Conservation (phyloP, 2,888 invertebrate species). For the Pollenia griseotomentosa region DNA sequence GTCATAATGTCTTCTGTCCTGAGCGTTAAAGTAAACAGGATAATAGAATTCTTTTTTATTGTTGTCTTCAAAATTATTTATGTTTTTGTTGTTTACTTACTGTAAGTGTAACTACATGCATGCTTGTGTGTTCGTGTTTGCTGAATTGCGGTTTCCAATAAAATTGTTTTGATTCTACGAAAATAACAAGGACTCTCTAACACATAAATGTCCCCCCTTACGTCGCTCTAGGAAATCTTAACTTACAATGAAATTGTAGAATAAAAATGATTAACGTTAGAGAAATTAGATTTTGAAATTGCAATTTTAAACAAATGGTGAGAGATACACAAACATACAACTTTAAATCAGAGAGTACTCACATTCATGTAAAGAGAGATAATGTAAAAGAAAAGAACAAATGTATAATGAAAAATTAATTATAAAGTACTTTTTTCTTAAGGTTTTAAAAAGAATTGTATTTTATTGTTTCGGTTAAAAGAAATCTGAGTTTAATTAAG, state of each 20-base stretch:
- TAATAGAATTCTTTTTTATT: slow-evolving; percentile 29
- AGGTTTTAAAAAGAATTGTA: not conserved
- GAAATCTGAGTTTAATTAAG: too few species aligned
- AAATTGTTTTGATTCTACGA: slow-evolving; percentile 11
- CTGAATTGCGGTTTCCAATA: slow-evolving; percentile 18
- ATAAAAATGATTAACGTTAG: slow-evolving; percentile 38
- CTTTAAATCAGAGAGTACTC: not conserved
- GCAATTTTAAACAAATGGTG: slow-evolving; percentile 39
- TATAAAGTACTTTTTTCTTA: not conserved
- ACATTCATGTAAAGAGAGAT: not conserved
- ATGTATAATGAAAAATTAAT: slow-evolving; percentile 29
- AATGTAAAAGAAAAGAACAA: not conserved
- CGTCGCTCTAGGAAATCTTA: not conserved
- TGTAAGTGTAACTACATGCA: not conserved
- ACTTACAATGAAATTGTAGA: slow-evolving; percentile 13
- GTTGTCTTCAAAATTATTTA: slow-evolving; percentile 46
- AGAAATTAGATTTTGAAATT: slow-evolving; percentile 34
- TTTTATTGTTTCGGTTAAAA: too few species aligned
- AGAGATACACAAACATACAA: not conserved
- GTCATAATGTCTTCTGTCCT: slow-evolving; percentile 21
- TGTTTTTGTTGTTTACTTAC: slow-evolving; percentile 36
- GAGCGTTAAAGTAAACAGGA: slow-evolving; percentile 39
- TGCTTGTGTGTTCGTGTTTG: not conserved
- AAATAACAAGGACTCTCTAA: not conserved
- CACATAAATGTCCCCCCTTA: slow-evolving; percentile 10